Conservation (phyloP, 1,140 invertebrate genomes). For the Samia ricini region DNA sequence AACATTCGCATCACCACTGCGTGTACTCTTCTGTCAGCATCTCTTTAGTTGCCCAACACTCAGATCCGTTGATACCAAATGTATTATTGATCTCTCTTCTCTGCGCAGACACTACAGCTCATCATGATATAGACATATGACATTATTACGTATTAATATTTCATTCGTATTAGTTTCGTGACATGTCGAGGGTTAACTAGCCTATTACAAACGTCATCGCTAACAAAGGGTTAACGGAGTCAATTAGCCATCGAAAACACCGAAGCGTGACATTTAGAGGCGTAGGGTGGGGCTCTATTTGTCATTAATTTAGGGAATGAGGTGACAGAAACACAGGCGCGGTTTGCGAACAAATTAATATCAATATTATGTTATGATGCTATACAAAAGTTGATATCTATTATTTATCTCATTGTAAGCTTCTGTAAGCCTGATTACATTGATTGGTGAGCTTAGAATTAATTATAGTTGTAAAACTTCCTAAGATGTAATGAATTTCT, state of each 20-base stretch:
- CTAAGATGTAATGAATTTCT: neutral
- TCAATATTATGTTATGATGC: constrained; percentile 7
- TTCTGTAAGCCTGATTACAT: neutral
- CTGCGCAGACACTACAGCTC: neutral
- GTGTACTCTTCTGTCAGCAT: no score
- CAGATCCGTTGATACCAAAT: no score
- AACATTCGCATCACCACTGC: no score
- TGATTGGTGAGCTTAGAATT: constrained; percentile 5
- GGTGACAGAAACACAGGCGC: constrained; percentile 66
- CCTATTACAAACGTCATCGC: constrained; percentile 36
- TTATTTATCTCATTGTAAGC: neutral
- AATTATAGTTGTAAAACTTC: neutral
- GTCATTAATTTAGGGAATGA: constrained; percentile 70
- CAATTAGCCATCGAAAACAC: constrained; percentile 68
- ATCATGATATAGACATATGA: neutral
- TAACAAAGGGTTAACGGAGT: constrained; percentile 56
- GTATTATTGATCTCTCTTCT: neutral
- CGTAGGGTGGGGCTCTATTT: constrained; percentile 59
- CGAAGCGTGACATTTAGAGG: constrained; percentile 52
- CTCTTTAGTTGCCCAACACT: no score
- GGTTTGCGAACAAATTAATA: constrained; percentile 61
- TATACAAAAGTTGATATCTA: neutral
- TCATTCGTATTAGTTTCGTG: constrained; percentile 10
- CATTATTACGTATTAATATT: constrained; percentile 4
- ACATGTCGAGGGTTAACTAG: constrained; percentile 32